These are phyloP conservation scores for Urocynchramus pylzowi DNA, from an alignment of 2,113 vertebrate genomes.

Conservation along the genomic window DNA sequence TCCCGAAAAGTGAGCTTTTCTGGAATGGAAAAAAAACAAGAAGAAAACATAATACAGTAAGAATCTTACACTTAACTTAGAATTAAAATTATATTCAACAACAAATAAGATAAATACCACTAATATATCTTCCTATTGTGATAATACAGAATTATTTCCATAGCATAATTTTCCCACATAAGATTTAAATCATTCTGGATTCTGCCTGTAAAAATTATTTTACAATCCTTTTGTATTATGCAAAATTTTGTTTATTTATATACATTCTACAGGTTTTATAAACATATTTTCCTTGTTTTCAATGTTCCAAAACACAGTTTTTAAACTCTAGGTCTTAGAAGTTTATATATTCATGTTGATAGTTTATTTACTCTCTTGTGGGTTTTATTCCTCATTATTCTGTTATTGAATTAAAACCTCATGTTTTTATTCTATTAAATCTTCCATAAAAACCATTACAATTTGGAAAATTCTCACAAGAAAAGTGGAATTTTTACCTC, in stretches of 20 bases:
- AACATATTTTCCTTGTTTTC: neutral
- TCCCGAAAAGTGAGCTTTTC: conserved; percentile 94
- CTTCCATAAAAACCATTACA: neutral
- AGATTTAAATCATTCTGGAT: neutral
- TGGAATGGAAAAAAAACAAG: conserved; percentile 47
- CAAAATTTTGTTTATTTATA: neutral
- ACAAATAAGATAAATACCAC: neutral
- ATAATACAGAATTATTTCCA: neutral
- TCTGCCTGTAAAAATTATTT: neutral
- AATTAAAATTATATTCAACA: neutral
- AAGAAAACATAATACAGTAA: neutral
- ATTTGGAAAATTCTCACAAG: neutral
- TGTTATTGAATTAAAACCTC: neutral
- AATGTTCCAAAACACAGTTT: neutral
- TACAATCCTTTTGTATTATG: neutral
- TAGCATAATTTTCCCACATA: neutral
- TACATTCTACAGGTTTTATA: neutral
- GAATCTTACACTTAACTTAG: neutral
- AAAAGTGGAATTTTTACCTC: neutral
- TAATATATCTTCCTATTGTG: neutral
- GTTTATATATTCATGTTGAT: neutral
- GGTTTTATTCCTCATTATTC: neutral
- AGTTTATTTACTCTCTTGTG: neutral
- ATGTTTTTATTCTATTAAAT: neutral
- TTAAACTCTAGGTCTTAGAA: neutral